phyloP scores from a whole-genome alignment of 1,140 invertebrate genomes.

The Galleria mellonella region DNA sequence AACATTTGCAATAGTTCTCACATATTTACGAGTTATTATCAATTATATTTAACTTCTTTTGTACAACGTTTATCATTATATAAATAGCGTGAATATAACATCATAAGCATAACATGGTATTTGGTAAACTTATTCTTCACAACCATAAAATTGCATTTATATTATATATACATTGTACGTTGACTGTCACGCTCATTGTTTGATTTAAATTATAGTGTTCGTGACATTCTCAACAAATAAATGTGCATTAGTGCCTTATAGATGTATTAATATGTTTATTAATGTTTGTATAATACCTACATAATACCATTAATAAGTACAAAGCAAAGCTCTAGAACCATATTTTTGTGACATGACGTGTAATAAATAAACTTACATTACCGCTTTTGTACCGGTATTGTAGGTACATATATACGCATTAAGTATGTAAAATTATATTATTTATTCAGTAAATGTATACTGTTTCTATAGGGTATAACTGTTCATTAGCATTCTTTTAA shows the following conservation, averaged over 20 bases:
- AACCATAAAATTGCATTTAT: slow-evolving; percentile 54
- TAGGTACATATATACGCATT: too few species aligned
- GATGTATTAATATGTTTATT: too few species aligned
- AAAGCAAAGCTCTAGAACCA: too few species aligned
- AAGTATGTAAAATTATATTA: too few species aligned
- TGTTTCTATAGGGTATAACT: too few species aligned
- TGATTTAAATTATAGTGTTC: background rate
- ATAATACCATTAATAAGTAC: too few species aligned
- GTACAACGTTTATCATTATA: slow-evolving; percentile 21
- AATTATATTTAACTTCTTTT: slow-evolving; percentile 7
- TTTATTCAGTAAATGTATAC: too few species aligned
- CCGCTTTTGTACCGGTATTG: background rate
- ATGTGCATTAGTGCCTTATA: too few species aligned
- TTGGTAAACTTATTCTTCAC: slow-evolving; percentile 38
- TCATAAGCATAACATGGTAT: slow-evolving; percentile 1
- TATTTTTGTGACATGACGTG: too few species aligned
- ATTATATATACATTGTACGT: background rate
- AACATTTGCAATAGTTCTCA: too few species aligned
- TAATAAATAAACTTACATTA: background rate
- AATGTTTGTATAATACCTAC: background rate
- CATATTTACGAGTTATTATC: background rate
- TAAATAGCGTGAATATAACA: background rate
- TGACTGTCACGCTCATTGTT: background rate
- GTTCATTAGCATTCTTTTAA: too few species aligned
- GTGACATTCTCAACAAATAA: slow-evolving; percentile 1